Base-by-base conservation (phyloP, 2,888 invertebrate species). In the Siphlonurus alternatus region DNA sequence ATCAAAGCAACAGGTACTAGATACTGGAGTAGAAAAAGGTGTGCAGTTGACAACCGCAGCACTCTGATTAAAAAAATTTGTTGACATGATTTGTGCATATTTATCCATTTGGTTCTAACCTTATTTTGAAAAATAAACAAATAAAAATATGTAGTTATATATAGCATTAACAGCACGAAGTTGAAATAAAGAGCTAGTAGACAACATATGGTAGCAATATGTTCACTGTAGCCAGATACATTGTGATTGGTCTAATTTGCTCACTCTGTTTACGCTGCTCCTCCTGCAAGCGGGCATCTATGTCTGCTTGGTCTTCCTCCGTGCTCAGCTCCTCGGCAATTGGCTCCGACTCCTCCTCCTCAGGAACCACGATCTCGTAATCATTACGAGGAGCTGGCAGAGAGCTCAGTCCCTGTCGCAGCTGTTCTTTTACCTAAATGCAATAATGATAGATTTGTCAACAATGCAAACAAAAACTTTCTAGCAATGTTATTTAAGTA, bases 301-400 rank as follows among this genome's bases (percentile, higher is more conserved):
- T 79, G 72, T 93, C 93, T 0, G 92, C 88, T 75, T 93, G 93
- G 76, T 93, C 96, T 72, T 93, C 92, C 0, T 89, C 74, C 7
- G 74, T 71, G 22, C 71, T 70, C 2, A 68, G 71, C 66, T 0
- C 75, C 70, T 66, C 78, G 76, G 65, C 80, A 78, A 59, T 74
- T 1, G 76, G 77, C 19, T 79, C 78, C 23, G 78, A 78, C 61
- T 80, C 80, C 63, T 88, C 88, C 63, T 86, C 83, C 67, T 95
- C 95, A 0, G 97, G 96, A 18, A 97, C 91, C 56, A 98, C 96
- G 71, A 98, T 96, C 79, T 99, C 98, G 75, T 95, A 99, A 77
- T 99, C 98, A 74, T 99, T 98, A 70, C 89, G 88, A 0, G 99
- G 98, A 1, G 84, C 76, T 1, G 99, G 99, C 65, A 99, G 78